phyloP scores from a whole-genome alignment of 2,888 invertebrate species.

The Nematopogon swammerdamellus region DNA sequence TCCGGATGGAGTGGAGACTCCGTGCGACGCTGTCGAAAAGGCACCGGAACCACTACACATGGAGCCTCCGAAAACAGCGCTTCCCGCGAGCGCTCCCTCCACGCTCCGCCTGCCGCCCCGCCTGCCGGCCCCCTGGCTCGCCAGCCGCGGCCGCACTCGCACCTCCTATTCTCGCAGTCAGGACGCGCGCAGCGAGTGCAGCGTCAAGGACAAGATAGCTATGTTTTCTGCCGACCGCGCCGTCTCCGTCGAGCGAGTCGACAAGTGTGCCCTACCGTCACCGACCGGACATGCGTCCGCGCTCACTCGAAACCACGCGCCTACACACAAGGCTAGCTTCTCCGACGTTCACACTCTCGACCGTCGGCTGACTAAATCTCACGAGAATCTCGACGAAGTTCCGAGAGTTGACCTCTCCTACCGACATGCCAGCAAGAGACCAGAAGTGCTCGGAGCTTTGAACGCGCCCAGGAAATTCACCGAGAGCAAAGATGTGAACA shows the following conservation, averaged over 20 bases:
- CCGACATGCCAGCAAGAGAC: conserved; percentile 31
- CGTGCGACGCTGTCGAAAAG: conserved; percentile 63
- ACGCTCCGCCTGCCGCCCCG: conserved; percentile 7
- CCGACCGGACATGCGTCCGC: neutral
- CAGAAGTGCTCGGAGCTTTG: conserved; percentile 51
- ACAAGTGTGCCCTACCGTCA: conserved; percentile 36
- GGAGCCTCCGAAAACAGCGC: conserved; percentile 25
- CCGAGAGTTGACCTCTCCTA: conserved; percentile 22
- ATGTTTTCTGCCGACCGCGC: conserved; percentile 69
- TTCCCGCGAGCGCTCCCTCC: conserved; percentile 30
- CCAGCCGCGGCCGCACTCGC: conserved; percentile 29
- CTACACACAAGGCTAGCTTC: conserved; percentile 31
- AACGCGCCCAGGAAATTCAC: conserved; percentile 19
- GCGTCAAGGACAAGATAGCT: conserved; percentile 83
- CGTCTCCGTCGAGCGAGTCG: conserved; percentile 34
- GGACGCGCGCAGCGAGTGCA: conserved; percentile 76
- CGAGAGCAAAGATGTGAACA: neutral
- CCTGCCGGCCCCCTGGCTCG: conserved; percentile 18
- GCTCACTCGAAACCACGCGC: conserved; percentile 27
- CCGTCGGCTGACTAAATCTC: conserved; percentile 43
- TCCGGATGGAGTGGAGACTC: conserved; percentile 81
- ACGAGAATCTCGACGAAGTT: conserved; percentile 53
- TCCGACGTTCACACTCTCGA: conserved; percentile 36
- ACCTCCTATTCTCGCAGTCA: conserved; percentile 58
- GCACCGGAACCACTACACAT: conserved; percentile 20